Evolutionary conservation across 2,888 invertebrate species (phyloP).

Genomic region (Chrysolina haemoptera): DNA sequence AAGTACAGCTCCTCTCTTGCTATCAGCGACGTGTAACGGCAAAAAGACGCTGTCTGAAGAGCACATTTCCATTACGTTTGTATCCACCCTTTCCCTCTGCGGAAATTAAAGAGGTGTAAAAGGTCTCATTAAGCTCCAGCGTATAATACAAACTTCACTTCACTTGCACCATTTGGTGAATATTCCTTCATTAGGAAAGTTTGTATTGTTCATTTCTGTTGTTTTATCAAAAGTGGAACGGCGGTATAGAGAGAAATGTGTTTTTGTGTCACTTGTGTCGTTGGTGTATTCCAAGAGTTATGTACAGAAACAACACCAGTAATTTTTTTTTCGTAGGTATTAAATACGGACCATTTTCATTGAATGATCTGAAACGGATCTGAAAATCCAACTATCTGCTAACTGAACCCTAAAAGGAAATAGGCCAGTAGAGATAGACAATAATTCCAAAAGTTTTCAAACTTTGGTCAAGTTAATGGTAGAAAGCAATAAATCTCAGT

Average conservation of each 20-base stretch:
- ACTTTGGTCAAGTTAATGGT: too few species aligned
- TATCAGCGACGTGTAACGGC: conserved; percentile 46
- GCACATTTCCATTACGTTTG: conserved; percentile 54
- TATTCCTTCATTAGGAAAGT: conserved; percentile 13
- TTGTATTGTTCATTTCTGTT: conserved; percentile 18
- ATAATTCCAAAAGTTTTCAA: too few species aligned
- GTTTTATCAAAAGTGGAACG: neutral
- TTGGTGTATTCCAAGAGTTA: neutral
- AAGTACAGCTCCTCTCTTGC: conserved; percentile 27
- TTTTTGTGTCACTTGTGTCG: neutral
- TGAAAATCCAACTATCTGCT: too few species aligned
- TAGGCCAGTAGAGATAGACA: too few species aligned
- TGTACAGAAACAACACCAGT: too few species aligned
- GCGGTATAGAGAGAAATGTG: neutral
- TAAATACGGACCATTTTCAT: too few species aligned
- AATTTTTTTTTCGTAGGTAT: too few species aligned
- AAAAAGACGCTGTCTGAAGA: conserved; percentile 47
- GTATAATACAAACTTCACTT: conserved; percentile 46
- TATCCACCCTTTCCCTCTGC: conserved; percentile 53
- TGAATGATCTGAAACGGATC: too few species aligned
- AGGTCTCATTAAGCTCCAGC: conserved; percentile 44
- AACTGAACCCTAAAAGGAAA: too few species aligned
- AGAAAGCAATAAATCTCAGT: too few species aligned
- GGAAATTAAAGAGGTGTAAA: conserved; percentile 57
- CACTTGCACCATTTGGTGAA: conserved; percentile 32